Evolutionary conservation across 1,140 invertebrate genomes (phyloP), one percentile per base, ranked within the genome.

Genomic region (Nomia melanderi): DNA sequence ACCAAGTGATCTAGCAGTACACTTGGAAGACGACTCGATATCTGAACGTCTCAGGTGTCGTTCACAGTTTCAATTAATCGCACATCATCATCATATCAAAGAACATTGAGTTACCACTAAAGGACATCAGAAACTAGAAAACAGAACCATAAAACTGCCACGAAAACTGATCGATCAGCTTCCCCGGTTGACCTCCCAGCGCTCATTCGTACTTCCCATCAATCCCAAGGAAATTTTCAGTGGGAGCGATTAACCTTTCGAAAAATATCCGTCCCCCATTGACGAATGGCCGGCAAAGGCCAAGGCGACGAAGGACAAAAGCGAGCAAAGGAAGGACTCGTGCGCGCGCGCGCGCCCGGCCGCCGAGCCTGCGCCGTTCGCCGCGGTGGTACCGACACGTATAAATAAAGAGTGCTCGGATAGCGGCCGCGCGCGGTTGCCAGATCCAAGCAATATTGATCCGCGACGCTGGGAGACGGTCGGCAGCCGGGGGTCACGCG

Each of bases 351-450:
- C 41, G 41, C 33, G 20, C 0, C 4, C 20, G 47, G n/a, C n/a
- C n/a, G 47, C 47, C 74, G 47, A 39, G 54, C 60, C 33, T 75
- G 75, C 53, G 39, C 59, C 39, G 67, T 81, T 44, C 76, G 66
- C 20, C n/a, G n/a, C n/a, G n/a, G n/a, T n/a, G n/a, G n/a, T 74
- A 79, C 77, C 85, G 72, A 81, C 76, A 81, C 82, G 75, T 82
- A 86, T 88, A 86, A 83, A 83, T 87, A 86, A 83, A 87, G 78
- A 78, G 73, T 77, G 73, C 20, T 53, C 69, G 72, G 81, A 53
- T 83, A 69, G 79, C 44, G 59, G 76, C n/a, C 47, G 78, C 88
- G 77, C 88, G 62, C 71, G 63, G 89, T 91, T 91, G 90, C 84
- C 90, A 56, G 83, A 73, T 87, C 78, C 53, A 11, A 4, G 63